Evolutionary conservation across 2,888 invertebrate genomes (phyloP).

Genomic region (Augochlorella aurata): DNA sequence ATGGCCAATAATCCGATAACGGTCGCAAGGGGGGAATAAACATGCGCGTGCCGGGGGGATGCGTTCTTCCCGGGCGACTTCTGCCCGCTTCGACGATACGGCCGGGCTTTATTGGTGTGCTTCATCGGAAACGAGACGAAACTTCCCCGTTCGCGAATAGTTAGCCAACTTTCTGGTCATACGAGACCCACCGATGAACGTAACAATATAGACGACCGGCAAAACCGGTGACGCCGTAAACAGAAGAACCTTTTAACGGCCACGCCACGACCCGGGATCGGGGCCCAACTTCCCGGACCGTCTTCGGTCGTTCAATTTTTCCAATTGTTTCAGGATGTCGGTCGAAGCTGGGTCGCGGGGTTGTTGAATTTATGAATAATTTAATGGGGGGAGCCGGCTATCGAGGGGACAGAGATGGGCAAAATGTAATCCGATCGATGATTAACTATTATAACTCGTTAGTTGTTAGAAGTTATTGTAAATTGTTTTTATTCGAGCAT

Average conservation of each 20-base stretch:
- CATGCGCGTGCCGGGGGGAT: constrained; percentile 4
- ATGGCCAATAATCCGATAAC: constrained; percentile 49
- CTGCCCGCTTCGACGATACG: neutral
- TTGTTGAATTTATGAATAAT: too few relatives aligned
- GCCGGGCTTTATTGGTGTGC: constrained; percentile 17
- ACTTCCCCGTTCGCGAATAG: constrained; percentile 4
- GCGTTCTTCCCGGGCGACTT: constrained; percentile 10
- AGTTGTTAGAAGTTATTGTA: too few relatives aligned
- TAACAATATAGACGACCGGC: neutral
- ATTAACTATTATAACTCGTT: too few relatives aligned
- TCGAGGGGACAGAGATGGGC: too few relatives aligned
- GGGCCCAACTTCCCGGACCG: too few relatives aligned
- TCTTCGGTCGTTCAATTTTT: too few relatives aligned
- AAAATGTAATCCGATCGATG: too few relatives aligned
- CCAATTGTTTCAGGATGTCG: too few relatives aligned
- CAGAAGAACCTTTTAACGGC: neutral
- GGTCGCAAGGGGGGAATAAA: constrained; percentile 21
- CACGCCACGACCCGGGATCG: too few relatives aligned
- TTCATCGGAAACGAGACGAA: constrained; percentile 10
- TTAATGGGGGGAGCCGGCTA: too few relatives aligned
- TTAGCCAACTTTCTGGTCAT: constrained; percentile 2
- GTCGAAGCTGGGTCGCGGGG: too few relatives aligned
- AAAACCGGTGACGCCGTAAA: neutral
- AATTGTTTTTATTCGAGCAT: too few relatives aligned
- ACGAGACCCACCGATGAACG: neutral